A percentile compares a stretch with the other conserved stretches of the same genome.
These are phyloP conservation scores for Aleiodes testaceus DNA, from an alignment of 2,888 invertebrate genomes.

Conservation along the genomic window DNA sequence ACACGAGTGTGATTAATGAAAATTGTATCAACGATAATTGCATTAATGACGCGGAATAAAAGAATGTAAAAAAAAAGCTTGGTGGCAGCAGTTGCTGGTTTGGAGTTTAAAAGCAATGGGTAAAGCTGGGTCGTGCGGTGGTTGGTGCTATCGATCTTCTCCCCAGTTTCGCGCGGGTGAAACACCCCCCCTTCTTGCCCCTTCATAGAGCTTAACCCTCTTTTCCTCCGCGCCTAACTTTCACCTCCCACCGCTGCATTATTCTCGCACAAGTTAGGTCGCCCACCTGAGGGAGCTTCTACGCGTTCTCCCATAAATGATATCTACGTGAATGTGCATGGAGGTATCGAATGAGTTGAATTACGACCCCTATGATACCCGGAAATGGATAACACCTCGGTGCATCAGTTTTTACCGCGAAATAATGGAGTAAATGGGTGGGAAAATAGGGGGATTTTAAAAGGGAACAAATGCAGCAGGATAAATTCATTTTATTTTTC, in stretches of 20 bases:
- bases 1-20: too few relatives aligned
- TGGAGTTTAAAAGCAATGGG: slow-evolving; percentile 55
- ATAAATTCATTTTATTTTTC: neutral
- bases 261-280: neutral
- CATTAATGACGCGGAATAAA: too few relatives aligned
- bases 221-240: slow-evolving; percentile 46
- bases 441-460: neutral
- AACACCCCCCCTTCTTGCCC: slow-evolving; percentile 57
- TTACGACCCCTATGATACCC: slow-evolving; percentile 37
- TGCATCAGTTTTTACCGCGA: neutral
- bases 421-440: neutral
- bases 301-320: slow-evolving; percentile 16
- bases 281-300: slow-evolving; percentile 42
- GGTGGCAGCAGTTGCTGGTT: slow-evolving; percentile 63
- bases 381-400: slow-evolving; percentile 6
- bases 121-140: slow-evolving; percentile 66
- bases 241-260: slow-evolving; percentile 45
- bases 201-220: slow-evolving; percentile 42
- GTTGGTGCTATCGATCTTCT: slow-evolving; percentile 67
- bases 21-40: too few relatives aligned
- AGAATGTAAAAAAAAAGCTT: slow-evolving; percentile 50
- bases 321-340: neutral
- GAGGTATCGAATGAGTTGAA: slow-evolving; percentile 41
- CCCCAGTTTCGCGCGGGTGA: slow-evolving; percentile 44
- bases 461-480: neutral